Base-by-base conservation (phyloP, 2,888 invertebrate species). In the Troilus luridus region DNA sequence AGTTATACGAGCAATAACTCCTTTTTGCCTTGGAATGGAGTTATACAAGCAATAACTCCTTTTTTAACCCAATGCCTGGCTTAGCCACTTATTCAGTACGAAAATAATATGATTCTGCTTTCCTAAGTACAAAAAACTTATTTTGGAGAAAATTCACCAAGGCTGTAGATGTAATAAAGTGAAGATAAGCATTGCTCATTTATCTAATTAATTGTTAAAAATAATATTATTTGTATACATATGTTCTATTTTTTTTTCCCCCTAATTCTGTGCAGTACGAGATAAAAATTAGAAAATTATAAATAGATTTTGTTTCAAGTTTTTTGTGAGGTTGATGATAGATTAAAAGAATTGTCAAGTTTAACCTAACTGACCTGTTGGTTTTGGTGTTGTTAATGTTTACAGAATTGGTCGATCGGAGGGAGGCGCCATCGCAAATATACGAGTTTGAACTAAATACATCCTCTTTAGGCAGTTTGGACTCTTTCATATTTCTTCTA, bases 321-420 rank as follows among this genome's bases (percentile, higher is more conserved):
- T 77, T 77, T 27, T 72, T 77, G 27, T 56, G 85, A 85, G 85
- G 58, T 85, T 85, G 85, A 21, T 56, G 85, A 21, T 56, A n/a
- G 11, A n/a, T 54, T 21, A 85, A 85, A 56, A 77, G 17, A 41
- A 77, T 19, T 77, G 8, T 54, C 54, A 85, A 85, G 12, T 12
- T 10, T 56, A n/a, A 85, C 54, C 56, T 85, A 56, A 85, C 85
- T 85, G 56, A 85, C 85, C 54, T 56, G 7, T 85, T 85, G 85
- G 85, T 85, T 85, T 81, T 85, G 85, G 85, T 85, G 85, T 85
- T 77, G 54, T 88, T 60, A 21, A 89, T 90, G 56, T 90, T 90
- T 90, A 90, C 90, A 90, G 90, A 90, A 90, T 90, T 90, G 67
- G 77, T 90, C 67, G 90, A 72, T 77, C 90, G 24, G 77, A 90